Conservation (phyloP, 2,888 invertebrate species). For the Thymelicus acteon region DNA sequence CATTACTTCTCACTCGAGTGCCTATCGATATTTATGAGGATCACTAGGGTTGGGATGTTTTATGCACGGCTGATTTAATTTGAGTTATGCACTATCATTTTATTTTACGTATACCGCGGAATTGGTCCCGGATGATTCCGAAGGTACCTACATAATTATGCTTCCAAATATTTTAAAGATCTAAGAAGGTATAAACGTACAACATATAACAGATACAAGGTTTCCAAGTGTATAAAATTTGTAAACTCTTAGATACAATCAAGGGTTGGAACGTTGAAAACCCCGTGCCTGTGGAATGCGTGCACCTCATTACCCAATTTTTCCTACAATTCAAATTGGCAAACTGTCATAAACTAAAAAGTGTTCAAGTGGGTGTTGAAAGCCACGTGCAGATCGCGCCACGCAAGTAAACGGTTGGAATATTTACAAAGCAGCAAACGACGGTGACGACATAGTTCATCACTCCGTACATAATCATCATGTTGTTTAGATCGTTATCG, state of each 20-base stretch:
- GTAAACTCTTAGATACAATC: too few species aligned
- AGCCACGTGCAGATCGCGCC: background rate
- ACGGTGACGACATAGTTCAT: background rate
- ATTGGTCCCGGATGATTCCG: too few species aligned
- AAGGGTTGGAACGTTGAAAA: background rate
- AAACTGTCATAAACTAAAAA: background rate
- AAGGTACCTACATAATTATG: too few species aligned
- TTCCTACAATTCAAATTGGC: background rate
- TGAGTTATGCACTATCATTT: background rate
- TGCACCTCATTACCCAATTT: background rate
- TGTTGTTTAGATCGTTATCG: background rate
- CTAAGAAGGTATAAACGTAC: too few species aligned
- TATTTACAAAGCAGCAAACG: background rate
- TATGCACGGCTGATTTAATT: background rate
- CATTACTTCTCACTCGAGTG: conserved; percentile 34
- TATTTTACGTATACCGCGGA: too few species aligned
- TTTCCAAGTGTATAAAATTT: too few species aligned
- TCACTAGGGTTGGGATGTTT: conserved; percentile 17
- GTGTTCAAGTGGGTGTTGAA: conserved; percentile 3
- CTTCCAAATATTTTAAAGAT: too few species aligned
- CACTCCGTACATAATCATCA: conserved; percentile 1
- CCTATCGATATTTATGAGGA: conserved; percentile 23
- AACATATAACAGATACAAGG: too few species aligned
- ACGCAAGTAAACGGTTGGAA: background rate
- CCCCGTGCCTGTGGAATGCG: background rate